These are phyloP conservation scores for Hydractinia echinata DNA, from an alignment of 30 jellyfish, hydroid and myxozoan species.

Conservation along the genomic window DNA sequence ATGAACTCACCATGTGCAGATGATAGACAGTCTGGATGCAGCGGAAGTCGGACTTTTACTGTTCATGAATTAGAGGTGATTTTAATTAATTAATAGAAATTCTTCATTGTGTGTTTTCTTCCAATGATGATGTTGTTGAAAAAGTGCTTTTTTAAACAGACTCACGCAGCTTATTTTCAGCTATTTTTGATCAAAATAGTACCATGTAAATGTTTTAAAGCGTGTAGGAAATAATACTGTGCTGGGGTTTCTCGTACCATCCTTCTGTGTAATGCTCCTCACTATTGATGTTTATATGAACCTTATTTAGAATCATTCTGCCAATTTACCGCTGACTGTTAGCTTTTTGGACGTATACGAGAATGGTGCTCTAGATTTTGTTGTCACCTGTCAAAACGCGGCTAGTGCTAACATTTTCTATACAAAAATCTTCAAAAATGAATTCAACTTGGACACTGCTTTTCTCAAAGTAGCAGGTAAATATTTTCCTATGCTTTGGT, in stretches of 20 bases:
- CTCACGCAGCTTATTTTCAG: too few relatives aligned
- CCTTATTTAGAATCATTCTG: too few relatives aligned
- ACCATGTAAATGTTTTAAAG: too few relatives aligned
- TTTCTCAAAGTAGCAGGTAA: slow-evolving; percentile 88
- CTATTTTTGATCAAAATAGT: too few relatives aligned
- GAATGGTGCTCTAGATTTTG: slow-evolving; percentile 85
- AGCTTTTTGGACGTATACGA: slow-evolving; percentile 30
- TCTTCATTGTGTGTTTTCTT: not conserved
- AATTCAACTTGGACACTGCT: slow-evolving; percentile 74
- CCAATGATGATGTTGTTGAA: too few relatives aligned
- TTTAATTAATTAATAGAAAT: not conserved
- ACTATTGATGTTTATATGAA: too few relatives aligned
- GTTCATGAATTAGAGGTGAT: slow-evolving; percentile 48
- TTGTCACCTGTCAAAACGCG: slow-evolving; percentile 46
- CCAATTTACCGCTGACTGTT: not conserved
- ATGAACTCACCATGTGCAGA: slow-evolving; percentile 57
- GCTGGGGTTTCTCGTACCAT: too few relatives aligned
- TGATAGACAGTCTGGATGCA: slow-evolving; percentile 40
- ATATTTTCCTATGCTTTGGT: not conserved
- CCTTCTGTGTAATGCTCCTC: too few relatives aligned
- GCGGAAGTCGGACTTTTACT: slow-evolving; percentile 58
- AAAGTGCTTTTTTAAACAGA: too few relatives aligned
- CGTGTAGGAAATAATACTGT: too few relatives aligned
- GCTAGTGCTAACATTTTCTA: not conserved
- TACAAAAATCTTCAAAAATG: slow-evolving; percentile 66